Base-by-base conservation (phyloP, 2,113 vertebrate species). In the Genyomyrus donnyi region DNA sequence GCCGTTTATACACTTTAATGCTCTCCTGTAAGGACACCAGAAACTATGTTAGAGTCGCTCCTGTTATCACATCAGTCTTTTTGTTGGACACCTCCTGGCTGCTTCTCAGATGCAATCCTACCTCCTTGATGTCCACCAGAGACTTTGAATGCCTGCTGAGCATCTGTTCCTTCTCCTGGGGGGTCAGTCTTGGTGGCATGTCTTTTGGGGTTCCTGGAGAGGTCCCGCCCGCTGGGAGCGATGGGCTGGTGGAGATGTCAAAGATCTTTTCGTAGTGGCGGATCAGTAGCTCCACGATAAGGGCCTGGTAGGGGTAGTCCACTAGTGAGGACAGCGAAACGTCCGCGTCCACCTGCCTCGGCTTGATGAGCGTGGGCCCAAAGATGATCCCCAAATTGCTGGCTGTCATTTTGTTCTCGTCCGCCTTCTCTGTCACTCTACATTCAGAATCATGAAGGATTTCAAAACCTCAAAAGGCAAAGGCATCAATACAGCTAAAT, bases 341-440 rank as follows among this genome's bases (percentile, higher is more conserved):
- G 0, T 98, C 97, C 0, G 98, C 97, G 49, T 98, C 96, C 0
- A 96, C 96, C 93, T 98, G 97, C 90, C 97, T 96, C 0, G 98
- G 98, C 90, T 98, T 98, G 92, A 99, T 96, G 62, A 99, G 96
- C 5, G 97, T 99, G 6, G 98, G 98, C 15, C 98, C 98, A 83
- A 99, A 99, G 94, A 99, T 98, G 90, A 99, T 98, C 0, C 98
- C 98, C 88, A 99, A 95, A 91, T 99, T 99, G 92, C 97, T 98
- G 91, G 98, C 97, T 0, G 97, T 98, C 98, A 99, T 99, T 94
- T 99, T 99, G 89, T 99, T 99, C 95, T 99, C 98, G 91, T 98
- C 98, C 0, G 96, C 96, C 31, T 95, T 95, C 91, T 98, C 97
- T 0, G 96, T 96, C 45, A 99, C 98, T 92, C 98, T 99, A 93